These are phyloP conservation scores for Callipepla californica DNA, from an alignment of 2,113 vertebrate genomes.

Conservation along the genomic window DNA sequence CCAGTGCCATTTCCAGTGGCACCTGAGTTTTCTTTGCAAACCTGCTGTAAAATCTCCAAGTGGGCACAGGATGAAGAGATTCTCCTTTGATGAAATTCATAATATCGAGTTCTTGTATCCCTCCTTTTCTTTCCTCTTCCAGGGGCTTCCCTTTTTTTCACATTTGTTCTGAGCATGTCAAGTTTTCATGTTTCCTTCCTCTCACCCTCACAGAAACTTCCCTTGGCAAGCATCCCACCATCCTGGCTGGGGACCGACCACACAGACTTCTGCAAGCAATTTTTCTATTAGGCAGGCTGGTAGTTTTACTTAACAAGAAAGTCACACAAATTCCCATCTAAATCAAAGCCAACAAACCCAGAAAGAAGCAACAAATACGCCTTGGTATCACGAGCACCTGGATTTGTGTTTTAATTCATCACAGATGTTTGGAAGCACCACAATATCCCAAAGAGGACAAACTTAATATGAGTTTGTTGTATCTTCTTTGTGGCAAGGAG, in stretches of 20 bases:
- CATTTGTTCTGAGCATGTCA: neutral
- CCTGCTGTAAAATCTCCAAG: neutral
- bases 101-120: neutral
- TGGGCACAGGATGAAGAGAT: neutral
- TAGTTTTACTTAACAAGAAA: neutral
- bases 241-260: neutral
- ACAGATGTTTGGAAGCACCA: neutral
- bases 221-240: neutral
- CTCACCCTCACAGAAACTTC: neutral
- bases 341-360: neutral
- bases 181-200: neutral
- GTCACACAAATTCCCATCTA: neutral
- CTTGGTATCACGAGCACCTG: neutral
- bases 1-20: rapidly evolving
- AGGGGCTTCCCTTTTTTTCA: neutral
- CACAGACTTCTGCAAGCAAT: neutral
- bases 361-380: neutral
- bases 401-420: neutral
- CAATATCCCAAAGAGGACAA: neutral
- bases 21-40: neutral
- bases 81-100: neutral
- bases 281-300: neutral
- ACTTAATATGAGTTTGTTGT: neutral
- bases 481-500: neutral
- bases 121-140: neutral